Evolutionary conservation across 2,797 vertebrate genomes (phyloP).

Genomic region (Phrynocephalus forsythii): DNA sequence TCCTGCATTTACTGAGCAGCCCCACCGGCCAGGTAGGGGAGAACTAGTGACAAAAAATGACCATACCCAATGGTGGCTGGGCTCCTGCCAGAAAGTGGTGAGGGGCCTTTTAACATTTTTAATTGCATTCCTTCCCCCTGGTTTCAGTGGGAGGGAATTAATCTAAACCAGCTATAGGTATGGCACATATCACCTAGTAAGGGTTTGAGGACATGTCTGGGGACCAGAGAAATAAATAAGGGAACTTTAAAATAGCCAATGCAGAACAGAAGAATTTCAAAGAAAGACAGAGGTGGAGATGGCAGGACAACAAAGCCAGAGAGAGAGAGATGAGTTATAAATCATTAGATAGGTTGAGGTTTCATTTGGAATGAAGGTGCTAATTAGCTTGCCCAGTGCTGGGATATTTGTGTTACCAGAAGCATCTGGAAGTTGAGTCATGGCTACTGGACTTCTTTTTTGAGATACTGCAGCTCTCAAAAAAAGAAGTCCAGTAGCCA

Average conservation of each 20-base stretch:
- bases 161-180: too few relatives aligned
- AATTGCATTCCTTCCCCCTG: background rate
- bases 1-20: background rate
- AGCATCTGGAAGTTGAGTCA: too few relatives aligned
- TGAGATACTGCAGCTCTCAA: too few relatives aligned
- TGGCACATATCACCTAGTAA: too few relatives aligned
- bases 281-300: background rate
- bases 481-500: too few relatives aligned
- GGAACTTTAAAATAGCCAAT: background rate
- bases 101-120: background rate
- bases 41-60: background rate
- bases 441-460: too few relatives aligned
- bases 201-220: background rate
- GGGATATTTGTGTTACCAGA: too few relatives aligned
- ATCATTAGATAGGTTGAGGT: too few relatives aligned
- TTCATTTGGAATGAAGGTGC: too few relatives aligned
- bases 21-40: background rate
- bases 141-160: background rate
- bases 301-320: too few relatives aligned
- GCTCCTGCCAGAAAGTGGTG: background rate
- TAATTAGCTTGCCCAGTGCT: too few relatives aligned
- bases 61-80: background rate
- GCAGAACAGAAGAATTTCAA: background rate
- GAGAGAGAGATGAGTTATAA: too few relatives aligned
- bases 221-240: background rate